These are phyloP conservation scores for Thunnus thynnus DNA, from an alignment of 2,113 vertebrate species.

Conservation along the genomic window DNA sequence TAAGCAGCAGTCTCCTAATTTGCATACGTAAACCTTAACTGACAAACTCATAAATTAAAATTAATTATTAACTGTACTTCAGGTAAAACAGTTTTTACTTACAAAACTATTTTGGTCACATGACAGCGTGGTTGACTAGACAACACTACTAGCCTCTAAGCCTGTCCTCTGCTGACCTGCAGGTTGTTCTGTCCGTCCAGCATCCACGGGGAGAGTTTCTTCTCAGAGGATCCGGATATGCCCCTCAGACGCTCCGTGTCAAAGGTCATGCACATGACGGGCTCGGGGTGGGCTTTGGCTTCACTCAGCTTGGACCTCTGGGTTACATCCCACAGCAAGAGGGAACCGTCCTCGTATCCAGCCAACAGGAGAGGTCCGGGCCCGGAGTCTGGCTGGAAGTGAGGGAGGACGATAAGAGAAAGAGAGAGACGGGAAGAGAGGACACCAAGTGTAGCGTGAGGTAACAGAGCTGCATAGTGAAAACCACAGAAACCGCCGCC, in stretches of 20 bases:
- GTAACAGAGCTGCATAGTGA: constrained; percentile 20
- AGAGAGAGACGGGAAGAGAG: constrained; percentile 11
- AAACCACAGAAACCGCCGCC: constrained; percentile 51
- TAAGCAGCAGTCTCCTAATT: no score
- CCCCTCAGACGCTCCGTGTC: constrained; percentile 88
- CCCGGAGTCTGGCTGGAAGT: constrained; percentile 82
- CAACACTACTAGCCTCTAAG: not conserved
- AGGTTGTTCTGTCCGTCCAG: constrained; percentile 90
- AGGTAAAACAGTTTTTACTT: not conserved
- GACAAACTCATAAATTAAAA: no score
- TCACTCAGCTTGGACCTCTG: constrained; percentile 85
- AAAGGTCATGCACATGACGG: constrained; percentile 95
- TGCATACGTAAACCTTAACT: no score
- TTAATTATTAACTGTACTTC: no score
- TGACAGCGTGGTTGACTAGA: not conserved
- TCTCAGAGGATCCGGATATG: constrained; percentile 93
- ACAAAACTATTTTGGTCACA: not conserved
- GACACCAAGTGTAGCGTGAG: constrained; percentile 26
- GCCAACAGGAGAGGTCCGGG: constrained; percentile 88
- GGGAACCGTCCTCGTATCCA: constrained; percentile 95
- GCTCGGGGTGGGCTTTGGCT: constrained; percentile 89
- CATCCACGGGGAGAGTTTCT: constrained; percentile 90
- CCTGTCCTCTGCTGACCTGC: constrained; percentile 89
- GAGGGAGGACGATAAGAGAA: constrained; percentile 51
- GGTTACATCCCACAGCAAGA: constrained; percentile 92